Evolutionary conservation across 2,797 vertebrate species (phyloP), one percentile per base, ranked within the genome.

Genomic region (Spea hammondii): DNA sequence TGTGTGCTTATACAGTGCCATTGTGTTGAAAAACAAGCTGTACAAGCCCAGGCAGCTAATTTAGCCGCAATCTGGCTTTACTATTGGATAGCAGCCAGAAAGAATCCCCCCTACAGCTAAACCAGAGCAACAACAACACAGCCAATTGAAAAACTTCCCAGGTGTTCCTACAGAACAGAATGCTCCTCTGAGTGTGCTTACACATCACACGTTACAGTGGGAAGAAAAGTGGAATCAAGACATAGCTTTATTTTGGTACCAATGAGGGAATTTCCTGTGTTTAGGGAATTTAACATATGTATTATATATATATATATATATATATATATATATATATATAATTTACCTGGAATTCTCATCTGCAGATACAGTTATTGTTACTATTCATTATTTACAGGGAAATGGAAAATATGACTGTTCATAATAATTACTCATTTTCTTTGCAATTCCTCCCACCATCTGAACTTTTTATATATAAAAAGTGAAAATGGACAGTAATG

Each of bases 71-170:
- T 44, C 69, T 73, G 74, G 50, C 62, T 82, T 68, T 51, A 77
- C 69, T 62, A 32, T 72, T 81, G 79, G 67, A 81, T 45, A 11
- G 48, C 44, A 68, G 79, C 79, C 79, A 81, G n/a, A 53, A 60
- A 8, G 17, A 49, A 62, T 49, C 50, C 32, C 54, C 62, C 74
- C 65, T 64, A 74, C 53, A 73, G 70, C 69, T 72, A 68, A 60
- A 32, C 55, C 74, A 81, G 9, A 72, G 17, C 45, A 57, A 65
- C 62, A 51, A 66, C 6, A 47, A 72, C 68, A 47, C 32, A 53
- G 69, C 60, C 72, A 80, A 79, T 64, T 64, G 73, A 80, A 66
- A 70, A 60, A 72, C 74, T 66, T 69, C 60, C 17, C 74, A 59
- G 60, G 73, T 76, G 68, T 66, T 80, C 66, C 60, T 54, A 66